phyloP scores from a whole-genome alignment of 2,888 invertebrate species.

The Orchesellides sinensis region DNA sequence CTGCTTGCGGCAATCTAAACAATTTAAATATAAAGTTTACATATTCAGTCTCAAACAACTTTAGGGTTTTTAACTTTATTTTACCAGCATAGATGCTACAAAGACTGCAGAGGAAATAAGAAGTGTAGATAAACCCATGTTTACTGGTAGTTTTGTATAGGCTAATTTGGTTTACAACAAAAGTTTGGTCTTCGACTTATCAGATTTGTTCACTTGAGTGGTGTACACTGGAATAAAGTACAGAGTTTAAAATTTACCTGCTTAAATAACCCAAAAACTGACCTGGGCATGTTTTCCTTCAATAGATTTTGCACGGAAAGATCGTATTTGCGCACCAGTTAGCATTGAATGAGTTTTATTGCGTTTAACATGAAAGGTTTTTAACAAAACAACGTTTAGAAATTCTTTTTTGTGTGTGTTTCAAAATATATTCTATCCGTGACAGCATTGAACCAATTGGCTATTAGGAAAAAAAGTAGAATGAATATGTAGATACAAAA shows the following conservation, averaged over 20 bases:
- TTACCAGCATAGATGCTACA: slow-evolving; percentile 35
- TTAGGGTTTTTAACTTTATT: neutral
- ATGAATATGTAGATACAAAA: too few species aligned
- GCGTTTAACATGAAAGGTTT: too few species aligned
- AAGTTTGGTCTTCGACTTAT: too few species aligned
- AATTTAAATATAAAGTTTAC: neutral
- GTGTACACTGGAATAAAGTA: neutral
- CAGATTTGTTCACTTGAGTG: neutral
- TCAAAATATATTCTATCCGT: too few species aligned
- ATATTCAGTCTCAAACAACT: neutral
- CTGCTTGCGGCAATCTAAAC: too few species aligned
- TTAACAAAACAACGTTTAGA: too few species aligned
- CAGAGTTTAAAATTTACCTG: neutral
- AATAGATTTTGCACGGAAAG: slow-evolving; percentile 4
- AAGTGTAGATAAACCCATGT: slow-evolving; percentile 9
- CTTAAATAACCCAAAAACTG: slow-evolving; percentile 18
- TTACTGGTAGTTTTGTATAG: neutral
- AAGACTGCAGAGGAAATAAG: slow-evolving; percentile 23
- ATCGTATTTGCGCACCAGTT: too few species aligned
- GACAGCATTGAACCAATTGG: too few species aligned
- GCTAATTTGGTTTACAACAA: neutral
- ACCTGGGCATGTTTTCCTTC: neutral
- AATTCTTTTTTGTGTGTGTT: too few species aligned
- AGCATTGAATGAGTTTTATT: too few species aligned
- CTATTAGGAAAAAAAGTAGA: too few species aligned